These are phyloP conservation scores for Scartelaos histophorus DNA, from an alignment of 2,113 vertebrate genomes.

Conservation along the genomic window DNA sequence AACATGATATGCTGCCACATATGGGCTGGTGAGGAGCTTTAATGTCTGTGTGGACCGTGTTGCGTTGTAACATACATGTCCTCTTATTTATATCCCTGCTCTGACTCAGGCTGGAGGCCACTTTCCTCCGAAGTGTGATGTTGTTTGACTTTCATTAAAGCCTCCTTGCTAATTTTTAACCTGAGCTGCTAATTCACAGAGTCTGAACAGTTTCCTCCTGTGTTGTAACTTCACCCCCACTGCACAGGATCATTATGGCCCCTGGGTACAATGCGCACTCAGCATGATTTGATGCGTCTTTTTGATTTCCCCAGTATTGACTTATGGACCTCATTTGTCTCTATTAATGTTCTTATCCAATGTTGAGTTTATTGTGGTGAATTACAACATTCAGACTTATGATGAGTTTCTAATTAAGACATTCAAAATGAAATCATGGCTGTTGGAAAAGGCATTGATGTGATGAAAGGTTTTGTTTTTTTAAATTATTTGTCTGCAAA, in stretches of 20 bases:
- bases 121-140: slow-evolving; percentile 33
- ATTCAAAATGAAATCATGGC: slow-evolving; percentile 40
- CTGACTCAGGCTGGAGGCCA: slow-evolving; percentile 8
- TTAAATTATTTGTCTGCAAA: slow-evolving; percentile 40
- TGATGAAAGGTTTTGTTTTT: slow-evolving; percentile 37
- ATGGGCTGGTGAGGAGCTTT: neutral
- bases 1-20: neutral
- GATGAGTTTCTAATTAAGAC: neutral
- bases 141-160: slow-evolving; percentile 52
- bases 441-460: slow-evolving; percentile 43
- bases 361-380: slow-evolving; percentile 24
- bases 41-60: neutral
- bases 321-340: too few species aligned
- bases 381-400: slow-evolving; percentile 25
- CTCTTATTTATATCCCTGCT: neutral
- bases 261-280: slow-evolving; percentile 17
- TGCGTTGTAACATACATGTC: neutral
- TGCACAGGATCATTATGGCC: neutral
- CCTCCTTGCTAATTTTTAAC: slow-evolving; percentile 58
- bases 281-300: slow-evolving; percentile 20
- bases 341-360: too few species aligned
- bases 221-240: neutral
- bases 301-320: slow-evolving; percentile 46
- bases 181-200: slow-evolving; percentile 31
- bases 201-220: neutral